Evolutionary conservation across 2,113 vertebrate species (phyloP), one percentile per base, ranked within the genome.

Genomic region (Nothobranchius furzeri): DNA sequence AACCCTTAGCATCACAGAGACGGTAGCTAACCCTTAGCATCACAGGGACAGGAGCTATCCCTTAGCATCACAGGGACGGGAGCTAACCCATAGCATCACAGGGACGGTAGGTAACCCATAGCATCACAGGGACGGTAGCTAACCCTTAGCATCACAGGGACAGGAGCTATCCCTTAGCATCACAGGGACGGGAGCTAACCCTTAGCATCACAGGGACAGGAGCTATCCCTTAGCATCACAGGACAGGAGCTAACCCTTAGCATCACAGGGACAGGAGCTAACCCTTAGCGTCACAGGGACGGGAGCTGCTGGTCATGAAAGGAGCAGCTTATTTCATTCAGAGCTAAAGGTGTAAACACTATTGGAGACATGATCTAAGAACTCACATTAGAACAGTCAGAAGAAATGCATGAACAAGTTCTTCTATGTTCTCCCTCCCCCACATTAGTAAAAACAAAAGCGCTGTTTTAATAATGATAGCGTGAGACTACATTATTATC

Each of bases 401-500:
- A 79, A 67, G 63, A 63, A 81, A 78, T 54, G 47, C 59, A 65
- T 46, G 57, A 75, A 78, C 36, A 55, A 70, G 51, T 47, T 59
- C 53, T 20, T 25, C 80, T 68, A 79, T 47, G 20, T 81, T 20
- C 17, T 30, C 7, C 3, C 2, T 30, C 45, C 15, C 2, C 12
- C 65, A 3, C 4, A 69, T 37, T 70, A 77, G 65, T 64, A 70
- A 81, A 86, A 90, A 88, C 81, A 88, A 69, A 77, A 46, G 58
- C 59, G 60, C 62, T 89, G 85, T 90, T 90, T 90, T 86, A 85
- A 80, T 86, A 86, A 74, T 80, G 81, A 90, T 83, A 86, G 68
- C 84, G 73, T 64, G 71, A 86, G 58, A 43, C 57, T 54, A 62
- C 40, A 57, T 57, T 84, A 82, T 81, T 71, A 81, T 70, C 76